A percentile compares a stretch with the other conserved stretches of the same genome.
These are phyloP conservation scores for Terrapene triunguis DNA, from an alignment of 2,113 vertebrate genomes.

Conservation along the genomic window DNA sequence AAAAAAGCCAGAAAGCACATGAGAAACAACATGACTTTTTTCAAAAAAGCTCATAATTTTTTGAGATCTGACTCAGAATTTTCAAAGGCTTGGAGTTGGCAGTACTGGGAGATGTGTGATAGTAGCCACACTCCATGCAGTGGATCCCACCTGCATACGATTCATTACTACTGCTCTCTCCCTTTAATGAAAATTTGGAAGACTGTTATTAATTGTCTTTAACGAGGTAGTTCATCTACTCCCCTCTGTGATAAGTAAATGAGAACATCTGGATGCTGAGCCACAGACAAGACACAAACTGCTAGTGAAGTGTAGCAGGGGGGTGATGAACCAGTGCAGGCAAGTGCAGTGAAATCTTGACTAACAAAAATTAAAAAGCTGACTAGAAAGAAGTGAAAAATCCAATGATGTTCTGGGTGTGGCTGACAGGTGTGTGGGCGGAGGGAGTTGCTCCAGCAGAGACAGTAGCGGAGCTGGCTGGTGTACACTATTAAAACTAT, in stretches of 20 bases:
- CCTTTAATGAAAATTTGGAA: not conserved
- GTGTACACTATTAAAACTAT: not conserved
- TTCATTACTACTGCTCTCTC: not conserved
- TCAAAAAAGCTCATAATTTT: not conserved
- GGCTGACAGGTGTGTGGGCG: not conserved
- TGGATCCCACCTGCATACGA: not conserved
- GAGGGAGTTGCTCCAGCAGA: not conserved
- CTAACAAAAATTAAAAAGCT: not conserved
- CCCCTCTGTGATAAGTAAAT: not conserved
- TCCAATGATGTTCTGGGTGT: not conserved
- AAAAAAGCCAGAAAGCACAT: not conserved
- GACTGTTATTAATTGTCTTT: not conserved
- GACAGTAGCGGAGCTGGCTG: not conserved
- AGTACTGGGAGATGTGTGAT: not conserved
- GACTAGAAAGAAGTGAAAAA: not conserved
- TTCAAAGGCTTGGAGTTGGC: not conserved
- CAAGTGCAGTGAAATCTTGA: not conserved
- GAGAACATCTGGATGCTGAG: not conserved
- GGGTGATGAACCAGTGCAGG: not conserved
- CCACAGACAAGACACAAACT: not conserved
- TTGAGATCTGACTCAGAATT: not conserved
- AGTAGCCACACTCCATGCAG: not conserved
- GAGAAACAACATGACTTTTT: not conserved
- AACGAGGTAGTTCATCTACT: not conserved
- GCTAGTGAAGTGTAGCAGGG: not conserved